Evolutionary conservation across 2,888 invertebrate species (phyloP).

Genomic region (Lepetodrilus schrolli): DNA sequence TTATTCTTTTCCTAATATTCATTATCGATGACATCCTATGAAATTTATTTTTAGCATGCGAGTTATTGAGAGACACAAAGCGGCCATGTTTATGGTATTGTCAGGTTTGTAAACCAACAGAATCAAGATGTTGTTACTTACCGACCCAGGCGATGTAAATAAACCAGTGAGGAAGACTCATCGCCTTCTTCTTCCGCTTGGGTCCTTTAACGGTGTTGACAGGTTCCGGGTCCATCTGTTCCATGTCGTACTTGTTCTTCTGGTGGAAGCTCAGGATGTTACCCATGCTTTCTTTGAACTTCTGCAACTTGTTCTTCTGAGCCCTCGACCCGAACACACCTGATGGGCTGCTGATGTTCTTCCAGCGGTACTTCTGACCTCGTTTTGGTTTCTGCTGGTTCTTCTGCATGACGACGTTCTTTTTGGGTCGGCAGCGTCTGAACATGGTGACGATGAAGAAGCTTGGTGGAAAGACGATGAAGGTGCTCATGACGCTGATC

Average conservation of each 20-base stretch:
- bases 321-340: constrained; percentile 49
- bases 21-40: too few species aligned
- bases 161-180: constrained; percentile 72
- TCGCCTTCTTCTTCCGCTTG: constrained; percentile 72
- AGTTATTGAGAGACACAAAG: too few species aligned
- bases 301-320: constrained; percentile 53
- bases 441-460: constrained; percentile 73
- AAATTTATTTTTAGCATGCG: too few species aligned
- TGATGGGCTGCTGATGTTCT: constrained; percentile 58
- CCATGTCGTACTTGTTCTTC: constrained; percentile 53
- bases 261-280: constrained; percentile 64
- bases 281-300: constrained; percentile 65
- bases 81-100: too few species aligned
- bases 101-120: too few species aligned
- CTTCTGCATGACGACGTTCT: constrained; percentile 64
- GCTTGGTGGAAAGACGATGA: constrained; percentile 73
- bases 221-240: constrained; percentile 44
- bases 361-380: constrained; percentile 68
- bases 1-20: too few species aligned
- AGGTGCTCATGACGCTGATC: constrained; percentile 71
- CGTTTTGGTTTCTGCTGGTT: constrained; percentile 64
- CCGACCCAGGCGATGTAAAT: constrained; percentile 73
- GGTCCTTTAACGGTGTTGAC: constrained; percentile 47
- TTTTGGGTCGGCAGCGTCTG: constrained; percentile 66
- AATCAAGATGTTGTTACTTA: constrained; percentile 55